phyloP scores from a whole-genome alignment of 92 coral and sea anemone genomes.

The Porites evermanni region DNA sequence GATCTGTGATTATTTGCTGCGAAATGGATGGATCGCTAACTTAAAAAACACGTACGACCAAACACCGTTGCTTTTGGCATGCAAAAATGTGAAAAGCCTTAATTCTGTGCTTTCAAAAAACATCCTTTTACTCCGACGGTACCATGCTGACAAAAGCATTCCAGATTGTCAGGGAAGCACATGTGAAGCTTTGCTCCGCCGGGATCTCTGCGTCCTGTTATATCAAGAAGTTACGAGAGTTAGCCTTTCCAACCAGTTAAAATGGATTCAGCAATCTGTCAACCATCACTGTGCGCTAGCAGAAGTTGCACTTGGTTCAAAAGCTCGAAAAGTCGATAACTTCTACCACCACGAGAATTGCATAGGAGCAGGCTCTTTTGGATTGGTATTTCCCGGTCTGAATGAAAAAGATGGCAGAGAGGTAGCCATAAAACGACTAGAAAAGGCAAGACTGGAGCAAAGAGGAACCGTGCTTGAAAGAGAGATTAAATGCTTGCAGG shows the following conservation, averaged over 20 bases:
- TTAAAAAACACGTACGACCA: background rate
- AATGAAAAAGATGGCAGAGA: conserved; percentile 68
- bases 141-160: conserved; percentile 20
- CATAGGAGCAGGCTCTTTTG: conserved; percentile 60
- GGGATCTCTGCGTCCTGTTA: conserved; percentile 27
- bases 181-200: conserved; percentile 19
- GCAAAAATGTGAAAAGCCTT: background rate
- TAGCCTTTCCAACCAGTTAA: conserved; percentile 21
- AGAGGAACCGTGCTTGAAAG: conserved; percentile 15
- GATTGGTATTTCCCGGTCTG: conserved; percentile 54
- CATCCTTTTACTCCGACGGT: conserved; percentile 23
- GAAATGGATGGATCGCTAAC: background rate
- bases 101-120: background rate
- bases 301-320: conserved; percentile 38
- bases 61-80: conserved; percentile 17
- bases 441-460: conserved; percentile 23
- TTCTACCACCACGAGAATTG: conserved; percentile 33
- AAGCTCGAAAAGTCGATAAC: conserved; percentile 3
- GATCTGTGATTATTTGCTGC: conserved; percentile 8
- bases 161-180: conserved; percentile 5
- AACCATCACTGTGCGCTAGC: conserved; percentile 18
- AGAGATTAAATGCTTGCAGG: conserved; percentile 40
- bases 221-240: conserved; percentile 11
- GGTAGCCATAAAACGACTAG: conserved; percentile 70
- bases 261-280: conserved; percentile 47